Evolutionary conservation across 2,888 invertebrate genomes (phyloP).

Genomic region (Apamea anceps): DNA sequence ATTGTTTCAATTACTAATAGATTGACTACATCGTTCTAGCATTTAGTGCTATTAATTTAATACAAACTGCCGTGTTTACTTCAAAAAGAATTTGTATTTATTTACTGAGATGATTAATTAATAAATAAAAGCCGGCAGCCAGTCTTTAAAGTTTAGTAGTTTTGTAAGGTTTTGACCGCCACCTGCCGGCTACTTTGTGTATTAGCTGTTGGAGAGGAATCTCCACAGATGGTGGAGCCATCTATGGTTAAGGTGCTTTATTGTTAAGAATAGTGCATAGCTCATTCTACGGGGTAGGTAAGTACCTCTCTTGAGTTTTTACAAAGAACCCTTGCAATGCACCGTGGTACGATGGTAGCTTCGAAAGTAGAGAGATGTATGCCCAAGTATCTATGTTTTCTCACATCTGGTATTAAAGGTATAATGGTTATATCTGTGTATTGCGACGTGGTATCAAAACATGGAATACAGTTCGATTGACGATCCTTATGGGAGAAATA

Average conservation of each 20-base stretch:
- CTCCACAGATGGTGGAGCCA: conserved; percentile 41
- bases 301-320: neutral
- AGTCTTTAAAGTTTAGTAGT: neutral
- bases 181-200: conserved; percentile 54
- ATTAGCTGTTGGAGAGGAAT: conserved; percentile 16
- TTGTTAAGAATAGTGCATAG: neutral
- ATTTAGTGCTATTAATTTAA: conserved; percentile 2
- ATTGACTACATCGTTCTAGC: conserved; percentile 17
- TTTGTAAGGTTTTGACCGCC: conserved; percentile 46
- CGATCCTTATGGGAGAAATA: neutral
- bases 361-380: conserved; percentile 4
- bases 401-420: neutral
- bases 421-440: neutral
- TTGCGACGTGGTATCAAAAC: neutral
- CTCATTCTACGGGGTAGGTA: neutral
- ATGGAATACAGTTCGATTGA: neutral
- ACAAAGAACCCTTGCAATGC: neutral
- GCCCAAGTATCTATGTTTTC: neutral
- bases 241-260: conserved; percentile 35
- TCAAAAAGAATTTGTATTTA: neutral
- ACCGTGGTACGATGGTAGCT: neutral
- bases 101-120: neutral
- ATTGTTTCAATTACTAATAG: conserved; percentile 40
- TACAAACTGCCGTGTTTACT: neutral
- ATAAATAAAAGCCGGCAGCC: neutral